phyloP scores from a whole-genome alignment of 2,797 vertebrate genomes.

The Gambusia yucatana region DNA sequence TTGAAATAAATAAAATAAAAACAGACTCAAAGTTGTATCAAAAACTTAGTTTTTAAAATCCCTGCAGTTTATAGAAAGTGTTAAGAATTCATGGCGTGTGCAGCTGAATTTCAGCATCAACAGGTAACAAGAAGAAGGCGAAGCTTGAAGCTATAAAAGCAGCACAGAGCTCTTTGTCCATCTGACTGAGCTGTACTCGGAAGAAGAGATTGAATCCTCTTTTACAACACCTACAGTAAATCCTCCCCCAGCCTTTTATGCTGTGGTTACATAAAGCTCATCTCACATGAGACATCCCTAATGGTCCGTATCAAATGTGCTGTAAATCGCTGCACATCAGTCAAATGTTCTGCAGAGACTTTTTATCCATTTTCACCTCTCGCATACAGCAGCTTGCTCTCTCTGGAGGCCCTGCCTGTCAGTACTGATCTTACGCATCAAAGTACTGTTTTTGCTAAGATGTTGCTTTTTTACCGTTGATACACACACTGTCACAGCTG shows the following conservation, averaged over 20 bases:
- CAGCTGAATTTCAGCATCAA: not conserved
- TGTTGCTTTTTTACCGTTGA: constrained; percentile 32
- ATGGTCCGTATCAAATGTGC: constrained; percentile 23
- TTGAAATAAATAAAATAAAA: no score
- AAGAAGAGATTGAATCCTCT: constrained; percentile 33
- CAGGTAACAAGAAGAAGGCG: not conserved
- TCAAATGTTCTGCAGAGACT: constrained; percentile 36
- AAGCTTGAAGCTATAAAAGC: not conserved
- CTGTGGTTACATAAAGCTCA: constrained; percentile 46
- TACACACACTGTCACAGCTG: constrained; percentile 8
- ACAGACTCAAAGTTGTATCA: not conserved
- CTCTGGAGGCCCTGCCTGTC: constrained; percentile 42
- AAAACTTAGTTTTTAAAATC: not conserved
- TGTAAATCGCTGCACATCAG: constrained; percentile 31
- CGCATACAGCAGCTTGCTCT: constrained; percentile 7
- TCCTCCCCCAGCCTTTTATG: constrained; percentile 32
- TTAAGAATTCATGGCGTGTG: not conserved
- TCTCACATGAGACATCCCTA: constrained; percentile 40
- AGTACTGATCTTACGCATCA: constrained; percentile 37
- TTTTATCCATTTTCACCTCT: constrained; percentile 24
- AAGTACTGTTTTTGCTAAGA: constrained; percentile 14
- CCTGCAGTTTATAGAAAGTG: not conserved
- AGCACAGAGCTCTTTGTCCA: not conserved
- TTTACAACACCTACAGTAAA: constrained; percentile 31
- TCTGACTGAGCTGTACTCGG: constrained; percentile 13